Percentiles rank a stretch among this genome's conserved stretches.
Conservation (phyloP, 2,113 vertebrate species). For the Sylvilagus bachmani region DNA sequence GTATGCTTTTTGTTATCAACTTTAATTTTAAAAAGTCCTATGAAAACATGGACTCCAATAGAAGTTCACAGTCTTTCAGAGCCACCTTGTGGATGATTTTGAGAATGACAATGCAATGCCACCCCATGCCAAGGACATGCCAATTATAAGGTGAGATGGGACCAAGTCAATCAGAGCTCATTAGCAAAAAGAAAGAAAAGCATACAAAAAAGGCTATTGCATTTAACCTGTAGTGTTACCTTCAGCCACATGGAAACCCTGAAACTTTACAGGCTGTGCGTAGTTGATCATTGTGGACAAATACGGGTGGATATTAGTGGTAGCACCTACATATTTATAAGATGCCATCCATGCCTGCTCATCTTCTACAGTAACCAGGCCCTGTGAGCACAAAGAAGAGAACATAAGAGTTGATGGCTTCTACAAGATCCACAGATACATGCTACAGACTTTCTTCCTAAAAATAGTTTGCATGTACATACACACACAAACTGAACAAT, state of each 20-base stretch:
- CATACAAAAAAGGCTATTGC: conserved; percentile 78
- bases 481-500: background rate
- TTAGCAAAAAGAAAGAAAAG: conserved; percentile 50
- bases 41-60: background rate
- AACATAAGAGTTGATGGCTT: background rate
- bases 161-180: background rate
- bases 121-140: background rate
- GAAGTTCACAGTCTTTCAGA: conserved; percentile 76
- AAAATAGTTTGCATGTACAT: background rate
- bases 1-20: background rate
- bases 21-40: background rate
- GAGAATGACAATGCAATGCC: conserved; percentile 74
- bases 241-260: conserved; percentile 97
- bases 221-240: conserved; percentile 90
- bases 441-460: background rate
- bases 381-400: conserved; percentile 88
- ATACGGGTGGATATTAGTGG: conserved; percentile 98
- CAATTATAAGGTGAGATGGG: no score
- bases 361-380: conserved; percentile 93
- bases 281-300: conserved; percentile 99
- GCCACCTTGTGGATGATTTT: conserved; percentile 86
- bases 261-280: conserved; percentile 99
- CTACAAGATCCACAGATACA: background rate
- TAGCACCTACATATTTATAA: conserved; percentile 98
- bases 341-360: conserved; percentile 98